phyloP scores from a whole-genome alignment of 1,140 invertebrate genomes.

The Heliconius himera region DNA sequence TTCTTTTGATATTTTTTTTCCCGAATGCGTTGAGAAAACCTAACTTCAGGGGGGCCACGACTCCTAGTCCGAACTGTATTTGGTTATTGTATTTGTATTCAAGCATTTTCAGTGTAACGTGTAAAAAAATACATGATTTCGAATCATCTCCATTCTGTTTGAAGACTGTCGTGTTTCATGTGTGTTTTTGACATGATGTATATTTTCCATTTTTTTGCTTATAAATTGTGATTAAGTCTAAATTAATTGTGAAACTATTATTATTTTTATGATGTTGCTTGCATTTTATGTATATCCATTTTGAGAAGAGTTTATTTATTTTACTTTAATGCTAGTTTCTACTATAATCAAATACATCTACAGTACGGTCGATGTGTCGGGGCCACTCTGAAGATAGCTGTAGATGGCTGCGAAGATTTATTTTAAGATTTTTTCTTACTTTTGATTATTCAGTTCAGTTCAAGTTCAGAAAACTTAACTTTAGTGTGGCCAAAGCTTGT shows the following conservation, averaged over 20 bases:
- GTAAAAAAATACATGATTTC: neutral
- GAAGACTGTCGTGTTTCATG: constrained; percentile 10
- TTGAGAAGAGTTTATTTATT: constrained; percentile 6
- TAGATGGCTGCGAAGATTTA: too few species aligned
- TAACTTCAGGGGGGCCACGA: too few species aligned
- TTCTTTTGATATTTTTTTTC: too few species aligned
- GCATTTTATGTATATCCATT: neutral
- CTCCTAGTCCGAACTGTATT: too few species aligned
- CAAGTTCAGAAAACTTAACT: too few species aligned
- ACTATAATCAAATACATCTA: neutral
- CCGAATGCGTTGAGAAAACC: too few species aligned
- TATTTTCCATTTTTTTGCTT: neutral
- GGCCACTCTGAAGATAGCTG: too few species aligned
- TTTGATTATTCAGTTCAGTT: too few species aligned
- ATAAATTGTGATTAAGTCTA: neutral
- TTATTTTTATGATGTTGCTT: neutral
- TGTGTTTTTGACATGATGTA: neutral
- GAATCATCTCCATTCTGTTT: neutral
- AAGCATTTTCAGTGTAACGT: neutral
- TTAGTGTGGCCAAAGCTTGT: too few species aligned
- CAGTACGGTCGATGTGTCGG: too few species aligned
- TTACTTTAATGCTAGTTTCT: neutral
- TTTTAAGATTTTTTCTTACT: too few species aligned
- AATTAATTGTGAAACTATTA: neutral
- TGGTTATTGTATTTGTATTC: neutral